A percentile compares a stretch with the other conserved stretches of the same genome.
phyloP scores from a whole-genome alignment of 2,113 vertebrate species.

The Pholis gunnellus region DNA sequence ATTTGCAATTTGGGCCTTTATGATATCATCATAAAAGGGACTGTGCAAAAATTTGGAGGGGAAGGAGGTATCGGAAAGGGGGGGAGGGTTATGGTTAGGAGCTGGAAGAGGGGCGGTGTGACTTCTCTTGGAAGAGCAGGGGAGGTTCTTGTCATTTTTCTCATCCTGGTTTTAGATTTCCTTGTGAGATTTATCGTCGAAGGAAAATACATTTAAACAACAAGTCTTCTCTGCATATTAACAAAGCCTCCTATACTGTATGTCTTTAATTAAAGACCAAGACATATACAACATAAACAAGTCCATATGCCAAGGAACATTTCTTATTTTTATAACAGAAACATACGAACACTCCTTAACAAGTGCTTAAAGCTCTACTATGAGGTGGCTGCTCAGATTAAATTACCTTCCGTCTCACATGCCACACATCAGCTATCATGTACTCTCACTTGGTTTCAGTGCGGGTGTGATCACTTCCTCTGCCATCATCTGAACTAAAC shows the following conservation, averaged over 20 bases:
- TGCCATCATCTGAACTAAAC: constrained; percentile 11
- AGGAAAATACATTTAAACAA: no score
- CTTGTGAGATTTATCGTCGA: neutral
- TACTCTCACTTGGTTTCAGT: neutral
- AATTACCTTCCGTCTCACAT: neutral
- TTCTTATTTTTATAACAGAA: neutral
- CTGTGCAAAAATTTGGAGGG: neutral
- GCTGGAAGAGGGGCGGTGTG: neutral
- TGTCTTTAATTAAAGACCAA: neutral
- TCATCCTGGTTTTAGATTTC: neutral
- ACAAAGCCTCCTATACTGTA: neutral
- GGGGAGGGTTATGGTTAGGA: neutral
- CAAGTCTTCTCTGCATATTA: no score
- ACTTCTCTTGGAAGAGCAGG: neutral
- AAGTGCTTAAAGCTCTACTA: neutral
- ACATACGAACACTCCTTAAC: neutral
- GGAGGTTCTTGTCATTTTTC: neutral
- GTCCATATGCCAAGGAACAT: neutral
- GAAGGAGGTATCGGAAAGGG: neutral
- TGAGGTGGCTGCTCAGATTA: neutral
- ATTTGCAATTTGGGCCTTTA: neutral
- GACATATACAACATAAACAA: neutral
- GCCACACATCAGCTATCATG: neutral
- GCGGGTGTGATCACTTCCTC: constrained; percentile 15
- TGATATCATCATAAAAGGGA: no score